phyloP scores from a whole-genome alignment of 1,140 invertebrate species.

The Drosophila subobscura region DNA sequence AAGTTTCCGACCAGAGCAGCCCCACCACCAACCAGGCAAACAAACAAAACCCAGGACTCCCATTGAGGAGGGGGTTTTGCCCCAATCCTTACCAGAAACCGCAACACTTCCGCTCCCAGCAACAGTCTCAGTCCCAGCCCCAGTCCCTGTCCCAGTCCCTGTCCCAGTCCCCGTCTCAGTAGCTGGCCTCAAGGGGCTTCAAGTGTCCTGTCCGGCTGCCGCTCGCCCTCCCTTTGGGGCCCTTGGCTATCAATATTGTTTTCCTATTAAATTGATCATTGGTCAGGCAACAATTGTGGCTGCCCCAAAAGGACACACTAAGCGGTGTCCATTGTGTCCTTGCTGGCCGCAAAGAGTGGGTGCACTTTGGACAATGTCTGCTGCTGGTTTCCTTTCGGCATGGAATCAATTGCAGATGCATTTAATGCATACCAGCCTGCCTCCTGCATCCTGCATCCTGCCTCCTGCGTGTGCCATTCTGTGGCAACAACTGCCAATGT shows the following conservation, averaged over 20 bases:
- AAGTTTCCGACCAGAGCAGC: conserved; percentile 59
- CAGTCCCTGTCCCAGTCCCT: not conserved
- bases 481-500: conserved; percentile 24
- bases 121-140: not conserved
- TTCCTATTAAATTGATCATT: conserved; percentile 83
- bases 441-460: not conserved
- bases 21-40: conserved; percentile 34
- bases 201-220: conserved; percentile 42
- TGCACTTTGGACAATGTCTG: conserved; percentile 11
- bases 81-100: conserved; percentile 34
- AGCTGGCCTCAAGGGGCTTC: conserved; percentile 4
- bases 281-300: conserved; percentile 78
- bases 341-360: conserved; percentile 22
- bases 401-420: conserved; percentile 30
- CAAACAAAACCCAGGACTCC: conserved; percentile 36
- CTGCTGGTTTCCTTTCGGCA: conserved; percentile 20
- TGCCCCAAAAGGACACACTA: conserved; percentile 30
- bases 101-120: conserved; percentile 61
- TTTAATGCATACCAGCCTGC: conserved; percentile 14
- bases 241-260: conserved; percentile 80
- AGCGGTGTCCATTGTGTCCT: conserved; percentile 42
- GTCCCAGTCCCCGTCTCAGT: conserved; percentile 1
- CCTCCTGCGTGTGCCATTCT: conserved; percentile 15
- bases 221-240: conserved; percentile 8
- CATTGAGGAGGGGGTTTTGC: not conserved